A percentile compares a stretch with the other conserved stretches of the same genome.
phyloP scores from a whole-genome alignment of 2,888 invertebrate species.

The Lycia hirtaria region DNA sequence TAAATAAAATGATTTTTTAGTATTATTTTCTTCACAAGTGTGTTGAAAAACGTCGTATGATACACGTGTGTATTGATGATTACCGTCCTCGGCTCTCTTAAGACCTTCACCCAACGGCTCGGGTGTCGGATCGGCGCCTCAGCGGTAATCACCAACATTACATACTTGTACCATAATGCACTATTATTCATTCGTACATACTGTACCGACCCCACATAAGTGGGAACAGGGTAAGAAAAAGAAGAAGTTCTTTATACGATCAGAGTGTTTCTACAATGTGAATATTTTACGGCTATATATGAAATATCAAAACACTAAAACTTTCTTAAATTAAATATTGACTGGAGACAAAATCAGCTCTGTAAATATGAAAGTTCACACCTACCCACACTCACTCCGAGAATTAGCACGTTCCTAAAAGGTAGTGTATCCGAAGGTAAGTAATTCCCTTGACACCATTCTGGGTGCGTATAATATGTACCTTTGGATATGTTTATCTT shows the following conservation, averaged over 20 bases:
- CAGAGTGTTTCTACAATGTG: neutral
- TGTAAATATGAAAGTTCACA: constrained; percentile 36
- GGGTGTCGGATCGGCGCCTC: no score
- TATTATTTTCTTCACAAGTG: no score
- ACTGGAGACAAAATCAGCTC: constrained; percentile 11
- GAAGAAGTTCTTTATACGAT: neutral
- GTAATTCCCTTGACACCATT: constrained; percentile 14
- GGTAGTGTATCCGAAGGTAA: constrained; percentile 19
- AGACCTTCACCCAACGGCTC: no score
- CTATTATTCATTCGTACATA: no score
- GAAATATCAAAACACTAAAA: neutral
- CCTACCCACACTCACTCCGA: constrained; percentile 37
- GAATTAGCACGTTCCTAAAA: constrained; percentile 46
- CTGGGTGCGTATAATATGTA: neutral
- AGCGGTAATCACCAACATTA: no score
- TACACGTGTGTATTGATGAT: no score
- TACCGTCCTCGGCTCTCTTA: no score
- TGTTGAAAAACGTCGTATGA: no score
- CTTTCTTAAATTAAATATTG: constrained; percentile 15
- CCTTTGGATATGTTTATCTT: no score
- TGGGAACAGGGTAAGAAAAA: neutral
- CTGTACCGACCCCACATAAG: no score
- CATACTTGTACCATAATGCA: no score
- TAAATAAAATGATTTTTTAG: no score
- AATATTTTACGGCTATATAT: neutral